Evolutionary conservation across 2,888 invertebrate genomes (phyloP), one percentile per base, ranked within the genome.

Genomic region (Hylaea fasciaria): DNA sequence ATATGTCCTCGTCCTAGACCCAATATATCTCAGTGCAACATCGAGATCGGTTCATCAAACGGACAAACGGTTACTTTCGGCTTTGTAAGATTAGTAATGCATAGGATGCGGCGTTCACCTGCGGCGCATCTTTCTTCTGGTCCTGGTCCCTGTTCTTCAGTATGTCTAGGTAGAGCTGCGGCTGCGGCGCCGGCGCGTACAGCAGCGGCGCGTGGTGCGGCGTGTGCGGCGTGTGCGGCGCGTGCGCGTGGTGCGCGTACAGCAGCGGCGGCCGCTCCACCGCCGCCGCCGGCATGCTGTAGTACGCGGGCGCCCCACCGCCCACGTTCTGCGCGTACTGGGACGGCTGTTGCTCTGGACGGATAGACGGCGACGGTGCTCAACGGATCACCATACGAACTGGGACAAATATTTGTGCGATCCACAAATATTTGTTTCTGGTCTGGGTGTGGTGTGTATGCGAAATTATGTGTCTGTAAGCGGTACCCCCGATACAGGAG

Each of bases 111-210:
- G 5, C 10, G 9, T 1, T 1, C 57, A 89, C 90, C 85, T 89
- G 90, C 2, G 80, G 90, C 2, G 78, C 12, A 1, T 91, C 90
- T 62, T 90, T 90, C 74, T 90, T 90, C 40, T 70, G 77, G 11
- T 90, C 89, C 55, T 85, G 85, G 2, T 89, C 91, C 39, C 90
- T 81, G 44, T 87, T 89, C 78, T 91, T 91, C 68, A 91, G 52
- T 83, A 92, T 87, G 39, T 92, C 91, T 7, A 91, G 70, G 61
- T 92, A 92, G 11, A 89, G 50, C 48, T 89, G 90, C 4, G 84
- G 81, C 14, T 87, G 87, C 47, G 88, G 87, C 71, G 89, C 86
- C 3, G 89, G 90, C 67, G 90, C 89, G 66, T 87, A 85, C 63
- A 89, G 84, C 9, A 70, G 32, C 1, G 48, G 48, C n/a, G 52